A percentile compares a stretch with the other conserved stretches of the same genome.
Conservation (phyloP, 1,140 invertebrate genomes). For the Heliconius eleuchia region DNA sequence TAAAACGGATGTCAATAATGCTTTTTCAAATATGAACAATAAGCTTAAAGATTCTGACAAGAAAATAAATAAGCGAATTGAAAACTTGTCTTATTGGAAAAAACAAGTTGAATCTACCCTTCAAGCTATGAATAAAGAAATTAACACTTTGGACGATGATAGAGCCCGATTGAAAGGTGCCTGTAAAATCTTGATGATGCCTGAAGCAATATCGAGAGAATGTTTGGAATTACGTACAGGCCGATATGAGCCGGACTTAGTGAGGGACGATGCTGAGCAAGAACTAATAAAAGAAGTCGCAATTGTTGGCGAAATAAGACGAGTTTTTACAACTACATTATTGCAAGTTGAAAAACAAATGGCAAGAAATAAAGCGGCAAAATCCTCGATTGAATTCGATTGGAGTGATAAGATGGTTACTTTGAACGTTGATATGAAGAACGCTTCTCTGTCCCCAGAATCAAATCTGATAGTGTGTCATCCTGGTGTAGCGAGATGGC, state of each 20-base stretch:
- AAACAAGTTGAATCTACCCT: slow-evolving; percentile 84
- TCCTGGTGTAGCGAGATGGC: slow-evolving; percentile 86
- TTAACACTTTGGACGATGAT: slow-evolving; percentile 84
- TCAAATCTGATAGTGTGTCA: slow-evolving; percentile 85
- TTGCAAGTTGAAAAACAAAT: slow-evolving; percentile 89
- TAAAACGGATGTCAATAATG: slow-evolving; percentile 60
- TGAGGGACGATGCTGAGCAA: slow-evolving; percentile 91
- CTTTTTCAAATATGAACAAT: slow-evolving; percentile 82
- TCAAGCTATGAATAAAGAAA: slow-evolving; percentile 84
- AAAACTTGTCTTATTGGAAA: slow-evolving; percentile 85
- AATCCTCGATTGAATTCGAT: slow-evolving; percentile 89
- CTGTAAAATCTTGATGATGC: slow-evolving; percentile 83
- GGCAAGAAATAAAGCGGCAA: slow-evolving; percentile 87
- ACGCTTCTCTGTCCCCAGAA: slow-evolving; percentile 82
- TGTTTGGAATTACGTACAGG: slow-evolving; percentile 88
- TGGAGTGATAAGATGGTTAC: slow-evolving; percentile 94
- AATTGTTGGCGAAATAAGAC: slow-evolving; percentile 85
- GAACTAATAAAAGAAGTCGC: slow-evolving; percentile 88
- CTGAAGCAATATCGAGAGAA: slow-evolving; percentile 86
- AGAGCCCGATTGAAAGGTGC: slow-evolving; percentile 84
- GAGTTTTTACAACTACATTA: slow-evolving; percentile 82
- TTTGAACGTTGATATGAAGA: slow-evolving; percentile 86
- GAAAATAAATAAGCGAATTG: slow-evolving; percentile 82
- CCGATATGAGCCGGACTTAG: slow-evolving; percentile 90
- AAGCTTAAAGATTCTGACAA: slow-evolving; percentile 84